phyloP scores from a whole-genome alignment of 35 echinoderm and acorn worm species.

The Strongylocentrotus purpuratus region DNA sequence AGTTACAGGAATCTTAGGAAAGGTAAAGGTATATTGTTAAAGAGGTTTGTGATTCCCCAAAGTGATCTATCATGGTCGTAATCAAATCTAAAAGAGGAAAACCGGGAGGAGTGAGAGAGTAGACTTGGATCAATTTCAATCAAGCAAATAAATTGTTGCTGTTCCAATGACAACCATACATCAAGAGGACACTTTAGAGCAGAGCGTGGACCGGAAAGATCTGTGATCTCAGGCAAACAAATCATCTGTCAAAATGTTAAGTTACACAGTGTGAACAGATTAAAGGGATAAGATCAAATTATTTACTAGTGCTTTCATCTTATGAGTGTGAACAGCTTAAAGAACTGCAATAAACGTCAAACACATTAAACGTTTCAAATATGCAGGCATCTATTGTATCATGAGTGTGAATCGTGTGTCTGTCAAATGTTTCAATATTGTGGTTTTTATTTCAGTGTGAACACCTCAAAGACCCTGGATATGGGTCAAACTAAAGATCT shows the following conservation, averaged over 20 bases:
- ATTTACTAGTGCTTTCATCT: no score
- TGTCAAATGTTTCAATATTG: no score
- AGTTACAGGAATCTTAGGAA: not conserved
- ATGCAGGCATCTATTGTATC: no score
- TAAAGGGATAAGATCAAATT: no score
- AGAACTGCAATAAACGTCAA: no score
- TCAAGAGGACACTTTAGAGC: not conserved
- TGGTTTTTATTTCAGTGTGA: no score
- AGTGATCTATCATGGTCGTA: not conserved
- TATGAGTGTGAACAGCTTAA: no score
- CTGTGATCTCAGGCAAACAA: not conserved
- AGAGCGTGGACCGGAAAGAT: not conserved
- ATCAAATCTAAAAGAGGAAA: not conserved
- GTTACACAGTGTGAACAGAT: not conserved
- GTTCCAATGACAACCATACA: not conserved
- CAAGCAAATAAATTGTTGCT: slow-evolving; percentile 5
- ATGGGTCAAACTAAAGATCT: no score
- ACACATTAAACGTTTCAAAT: no score
- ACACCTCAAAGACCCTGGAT: no score
- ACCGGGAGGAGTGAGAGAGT: not conserved
- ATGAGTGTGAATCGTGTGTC: no score
- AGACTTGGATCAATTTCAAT: not conserved
- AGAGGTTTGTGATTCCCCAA: not conserved
- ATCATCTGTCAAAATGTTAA: not conserved
- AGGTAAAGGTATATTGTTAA: not conserved